These are phyloP conservation scores for Mastacembelus armatus DNA, from an alignment of 2,797 vertebrate species.

Conservation along the genomic window DNA sequence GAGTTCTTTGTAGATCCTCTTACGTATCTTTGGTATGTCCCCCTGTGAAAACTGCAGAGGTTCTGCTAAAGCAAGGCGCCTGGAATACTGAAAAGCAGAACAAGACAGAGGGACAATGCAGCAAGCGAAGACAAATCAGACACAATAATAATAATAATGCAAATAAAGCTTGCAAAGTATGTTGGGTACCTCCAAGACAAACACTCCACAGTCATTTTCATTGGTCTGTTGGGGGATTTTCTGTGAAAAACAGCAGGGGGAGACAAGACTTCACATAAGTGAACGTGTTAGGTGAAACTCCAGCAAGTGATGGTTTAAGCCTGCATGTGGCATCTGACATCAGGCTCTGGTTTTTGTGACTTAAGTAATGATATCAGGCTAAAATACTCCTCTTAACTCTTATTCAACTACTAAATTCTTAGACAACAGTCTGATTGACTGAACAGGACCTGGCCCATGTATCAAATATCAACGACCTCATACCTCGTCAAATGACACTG, in stretches of 20 bases:
- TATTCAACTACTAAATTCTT: too few relatives aligned
- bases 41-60: conserved; percentile 95
- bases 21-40: conserved; percentile 95
- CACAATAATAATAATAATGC: fast-evolving
- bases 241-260: conserved; percentile 75
- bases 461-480: not conserved
- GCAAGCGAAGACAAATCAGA: not conserved
- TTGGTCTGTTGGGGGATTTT: conserved; percentile 97
- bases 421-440: too few relatives aligned
- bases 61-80: conserved; percentile 93
- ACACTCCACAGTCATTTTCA: conserved; percentile 98
- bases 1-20: conserved; percentile 97
- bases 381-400: too few relatives aligned
- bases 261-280: conserved; percentile 30
- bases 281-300: not conserved
- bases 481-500: conserved; percentile 90
- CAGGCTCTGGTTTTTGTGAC: too few relatives aligned
- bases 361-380: too few relatives aligned
- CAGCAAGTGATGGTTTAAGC: not conserved
- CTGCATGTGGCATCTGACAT: not conserved
- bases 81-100: conserved; percentile 89
- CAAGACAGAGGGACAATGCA: not conserved
- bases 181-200: conserved; percentile 93
- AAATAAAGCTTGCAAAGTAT: not conserved
- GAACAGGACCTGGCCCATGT: not conserved